These are phyloP conservation scores for Scophthalmus maximus DNA, from an alignment of 2,113 vertebrate genomes.

Conservation along the genomic window DNA sequence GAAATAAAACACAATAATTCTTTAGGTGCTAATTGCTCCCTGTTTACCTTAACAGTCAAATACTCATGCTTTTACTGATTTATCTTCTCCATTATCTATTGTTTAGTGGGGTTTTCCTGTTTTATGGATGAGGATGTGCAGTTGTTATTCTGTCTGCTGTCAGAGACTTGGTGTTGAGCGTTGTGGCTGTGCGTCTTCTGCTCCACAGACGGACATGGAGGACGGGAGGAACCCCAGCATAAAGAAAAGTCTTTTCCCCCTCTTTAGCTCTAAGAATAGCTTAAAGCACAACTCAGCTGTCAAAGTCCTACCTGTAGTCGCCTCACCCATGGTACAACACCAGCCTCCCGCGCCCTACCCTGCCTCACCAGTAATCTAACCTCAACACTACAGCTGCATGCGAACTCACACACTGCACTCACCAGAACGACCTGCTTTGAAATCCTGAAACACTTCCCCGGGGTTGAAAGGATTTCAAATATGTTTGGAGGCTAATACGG, in stretches of 20 bases:
- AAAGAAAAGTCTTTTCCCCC: conserved; percentile 99
- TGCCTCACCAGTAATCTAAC: conserved; percentile 88
- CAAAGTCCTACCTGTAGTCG: conserved; percentile 98
- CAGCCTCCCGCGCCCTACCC: conserved; percentile 83
- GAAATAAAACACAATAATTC: neutral
- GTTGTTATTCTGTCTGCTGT: conserved; percentile 34
- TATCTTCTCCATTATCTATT: neutral
- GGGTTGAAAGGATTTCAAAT: conserved; percentile 67
- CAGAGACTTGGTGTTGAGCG: conserved; percentile 79
- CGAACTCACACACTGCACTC: conserved; percentile 32
- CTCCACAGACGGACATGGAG: conserved; percentile 95
- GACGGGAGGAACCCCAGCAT: conserved; percentile 97
- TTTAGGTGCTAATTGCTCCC: neutral
- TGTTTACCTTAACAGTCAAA: neutral
- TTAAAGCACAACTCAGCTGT: conserved; percentile 98
- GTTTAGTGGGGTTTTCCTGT: neutral
- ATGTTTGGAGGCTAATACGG: conserved; percentile 11
- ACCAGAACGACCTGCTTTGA: conserved; percentile 40
- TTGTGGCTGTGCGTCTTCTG: conserved; percentile 91
- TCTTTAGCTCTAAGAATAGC: conserved; percentile 99
- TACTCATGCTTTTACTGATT: neutral
- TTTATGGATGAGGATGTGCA: conserved; percentile 8
- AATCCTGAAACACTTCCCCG: conserved; percentile 48
- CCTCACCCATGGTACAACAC: conserved; percentile 96
- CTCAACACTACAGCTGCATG: conserved; percentile 86